These are phyloP conservation scores for Crematogaster levior DNA, from an alignment of 2,888 invertebrate genomes.

Conservation along the genomic window DNA sequence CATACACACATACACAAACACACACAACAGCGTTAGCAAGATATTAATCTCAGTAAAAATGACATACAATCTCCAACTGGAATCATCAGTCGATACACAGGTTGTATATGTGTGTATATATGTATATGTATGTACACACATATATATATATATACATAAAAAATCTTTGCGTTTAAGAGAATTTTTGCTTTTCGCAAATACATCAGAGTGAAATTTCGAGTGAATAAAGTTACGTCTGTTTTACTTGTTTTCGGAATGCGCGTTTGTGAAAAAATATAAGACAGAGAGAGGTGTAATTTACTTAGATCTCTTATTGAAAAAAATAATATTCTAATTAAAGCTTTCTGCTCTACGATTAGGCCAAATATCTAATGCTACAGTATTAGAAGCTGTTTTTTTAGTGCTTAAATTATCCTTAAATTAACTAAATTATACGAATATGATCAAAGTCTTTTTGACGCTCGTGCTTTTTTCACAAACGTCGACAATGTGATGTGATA, in stretches of 20 bases:
- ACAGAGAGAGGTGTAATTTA: conserved; percentile 22
- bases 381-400: neutral
- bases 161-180: neutral
- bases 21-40: neutral
- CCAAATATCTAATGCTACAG: neutral
- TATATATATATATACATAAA: neutral
- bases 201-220: conserved; percentile 14
- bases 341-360: neutral
- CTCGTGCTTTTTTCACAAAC: conserved; percentile 47
- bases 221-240: conserved; percentile 10
- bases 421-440: neutral
- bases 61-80: conserved; percentile 11
- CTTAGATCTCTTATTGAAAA: neutral
- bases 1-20: neutral
- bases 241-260: conserved; percentile 4
- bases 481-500: conserved; percentile 51
- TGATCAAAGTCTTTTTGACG: conserved; percentile 1
- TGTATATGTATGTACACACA: too few species aligned
- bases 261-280: conserved; percentile 49
- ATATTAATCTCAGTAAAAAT: conserved; percentile 23
- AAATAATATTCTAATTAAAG: conserved; percentile 7
- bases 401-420: neutral
- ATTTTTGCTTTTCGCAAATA: conserved; percentile 38
- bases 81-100: conserved; percentile 3
- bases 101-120: conserved; percentile 30